Conservation (phyloP, 1,140 invertebrate species). For the Gyrodactylus bullatarudis region DNA sequence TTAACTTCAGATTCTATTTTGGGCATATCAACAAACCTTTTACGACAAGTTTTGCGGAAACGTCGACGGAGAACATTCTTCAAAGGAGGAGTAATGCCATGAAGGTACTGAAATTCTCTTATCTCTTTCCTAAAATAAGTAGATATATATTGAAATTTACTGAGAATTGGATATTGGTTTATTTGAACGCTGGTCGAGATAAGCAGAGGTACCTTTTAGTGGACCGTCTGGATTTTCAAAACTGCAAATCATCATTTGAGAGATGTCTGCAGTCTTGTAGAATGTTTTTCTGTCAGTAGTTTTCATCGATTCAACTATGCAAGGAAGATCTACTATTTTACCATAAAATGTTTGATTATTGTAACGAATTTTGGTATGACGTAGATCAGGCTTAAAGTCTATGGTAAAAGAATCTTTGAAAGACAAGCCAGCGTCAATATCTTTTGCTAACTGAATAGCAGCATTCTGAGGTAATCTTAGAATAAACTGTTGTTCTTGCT, state of each 20-base stretch:
- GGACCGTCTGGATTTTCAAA: slow-evolving; percentile 11
- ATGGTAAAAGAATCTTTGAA: not conserved
- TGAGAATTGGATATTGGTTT: not conserved
- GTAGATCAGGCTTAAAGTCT: not conserved
- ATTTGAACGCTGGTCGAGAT: not conserved
- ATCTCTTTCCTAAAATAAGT: no score
- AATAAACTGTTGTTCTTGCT: slow-evolving; percentile 2
- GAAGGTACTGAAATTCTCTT: slow-evolving; percentile 7
- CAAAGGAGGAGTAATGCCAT: slow-evolving; percentile 41
- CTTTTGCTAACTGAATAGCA: not conserved
- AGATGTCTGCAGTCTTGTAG: slow-evolving; percentile 81
- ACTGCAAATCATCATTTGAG: slow-evolving; percentile 25
- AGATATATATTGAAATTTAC: no score
- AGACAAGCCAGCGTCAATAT: not conserved
- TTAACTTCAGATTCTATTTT: slow-evolving; percentile 81
- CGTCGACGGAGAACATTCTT: slow-evolving; percentile 68
- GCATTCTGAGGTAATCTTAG: not conserved
- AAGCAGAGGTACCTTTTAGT: slow-evolving; percentile 5
- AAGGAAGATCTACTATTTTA: slow-evolving; percentile 53
- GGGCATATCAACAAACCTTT: slow-evolving; percentile 24
- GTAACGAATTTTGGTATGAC: not conserved
- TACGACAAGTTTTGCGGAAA: slow-evolving; percentile 80
- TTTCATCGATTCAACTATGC: slow-evolving; percentile 61
- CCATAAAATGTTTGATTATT: not conserved
- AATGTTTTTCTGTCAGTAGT: slow-evolving; percentile 79